Evolutionary conservation across 1,140 invertebrate genomes (phyloP).

Genomic region (Muscidifurax raptorellus): DNA sequence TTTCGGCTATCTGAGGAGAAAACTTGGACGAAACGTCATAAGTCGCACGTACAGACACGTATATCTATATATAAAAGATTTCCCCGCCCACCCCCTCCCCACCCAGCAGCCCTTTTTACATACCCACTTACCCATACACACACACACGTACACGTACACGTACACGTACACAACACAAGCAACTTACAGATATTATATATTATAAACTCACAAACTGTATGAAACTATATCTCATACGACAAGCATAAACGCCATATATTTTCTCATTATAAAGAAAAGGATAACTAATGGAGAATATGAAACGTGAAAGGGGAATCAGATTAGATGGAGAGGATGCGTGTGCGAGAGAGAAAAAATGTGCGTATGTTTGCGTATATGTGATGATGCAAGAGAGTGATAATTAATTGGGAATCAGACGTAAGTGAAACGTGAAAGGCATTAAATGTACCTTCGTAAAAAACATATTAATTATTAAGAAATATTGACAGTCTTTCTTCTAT

Average conservation of each 20-base stretch:
- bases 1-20: conserved; percentile 23
- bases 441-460: conserved; percentile 51
- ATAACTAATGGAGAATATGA: neutral
- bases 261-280: conserved; percentile 15
- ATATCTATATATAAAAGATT: conserved; percentile 8
- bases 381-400: conserved; percentile 45
- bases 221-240: conserved; percentile 27
- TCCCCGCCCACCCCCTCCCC: neutral
- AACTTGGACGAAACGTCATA: conserved; percentile 11
- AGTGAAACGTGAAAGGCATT: conserved; percentile 53
- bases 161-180: conserved; percentile 4
- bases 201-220: conserved; percentile 3
- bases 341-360: conserved; percentile 33
- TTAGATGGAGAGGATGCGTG: neutral
- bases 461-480: conserved; percentile 62
- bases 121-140: neutral
- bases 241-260: conserved; percentile 49
- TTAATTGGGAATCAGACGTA: conserved; percentile 46
- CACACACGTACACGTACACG: conserved; percentile 11
- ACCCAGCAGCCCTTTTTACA: neutral
- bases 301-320: neutral
- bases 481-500: conserved; percentile 60
- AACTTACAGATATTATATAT: neutral
- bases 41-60: conserved; percentile 20
- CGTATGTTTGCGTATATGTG: conserved; percentile 37